A percentile compares a stretch with the other conserved stretches of the same genome.
Conservation (phyloP, 2,797 vertebrate genomes). For the Numenius phaeopus region DNA sequence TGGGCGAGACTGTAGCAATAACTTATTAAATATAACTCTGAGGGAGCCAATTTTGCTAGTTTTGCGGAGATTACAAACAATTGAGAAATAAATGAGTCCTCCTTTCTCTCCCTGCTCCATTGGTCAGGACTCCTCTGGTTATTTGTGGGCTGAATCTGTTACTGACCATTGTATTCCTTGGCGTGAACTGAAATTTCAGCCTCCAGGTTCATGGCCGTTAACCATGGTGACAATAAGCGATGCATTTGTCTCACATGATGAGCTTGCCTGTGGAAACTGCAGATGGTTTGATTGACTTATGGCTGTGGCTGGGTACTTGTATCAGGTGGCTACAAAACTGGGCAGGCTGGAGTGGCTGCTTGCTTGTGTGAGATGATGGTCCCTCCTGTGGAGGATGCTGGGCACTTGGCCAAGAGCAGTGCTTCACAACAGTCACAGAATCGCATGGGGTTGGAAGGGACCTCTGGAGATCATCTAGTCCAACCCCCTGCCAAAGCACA, state of each 20-base stretch:
- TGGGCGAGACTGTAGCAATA: background rate
- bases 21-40: background rate
- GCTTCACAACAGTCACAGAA: background rate
- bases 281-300: background rate
- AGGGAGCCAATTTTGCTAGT: background rate
- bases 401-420: background rate
- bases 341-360: background rate
- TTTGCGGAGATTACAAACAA: background rate
- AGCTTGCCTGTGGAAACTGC: background rate
- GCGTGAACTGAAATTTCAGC: background rate
- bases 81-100: background rate
- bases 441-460: no score
- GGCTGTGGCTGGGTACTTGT: background rate
- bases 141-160: background rate
- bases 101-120: background rate
- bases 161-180: background rate
- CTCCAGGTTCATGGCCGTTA: background rate
- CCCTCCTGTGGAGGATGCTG: background rate
- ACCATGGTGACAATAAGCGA: background rate
- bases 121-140: background rate
- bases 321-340: background rate
- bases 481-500: no score
- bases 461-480: no score
- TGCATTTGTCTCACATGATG: background rate
- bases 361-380: background rate